Evolutionary conservation across 2,888 invertebrate genomes (phyloP).

Genomic region (Agrochola lychnidis): DNA sequence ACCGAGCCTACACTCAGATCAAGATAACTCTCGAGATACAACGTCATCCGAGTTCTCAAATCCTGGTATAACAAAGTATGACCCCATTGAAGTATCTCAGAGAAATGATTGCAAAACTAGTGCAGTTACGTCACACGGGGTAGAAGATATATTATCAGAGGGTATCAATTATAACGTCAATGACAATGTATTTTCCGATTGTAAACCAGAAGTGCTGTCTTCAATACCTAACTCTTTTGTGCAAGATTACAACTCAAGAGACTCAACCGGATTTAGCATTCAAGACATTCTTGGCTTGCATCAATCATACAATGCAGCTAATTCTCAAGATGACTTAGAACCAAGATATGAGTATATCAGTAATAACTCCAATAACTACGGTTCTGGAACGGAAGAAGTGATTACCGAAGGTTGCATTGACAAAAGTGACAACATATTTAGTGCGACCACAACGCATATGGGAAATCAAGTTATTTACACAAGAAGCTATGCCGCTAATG

Average conservation of each 20-base stretch:
- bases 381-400: slow-evolving; percentile 80
- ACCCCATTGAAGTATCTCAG: slow-evolving; percentile 64
- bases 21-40: slow-evolving; percentile 80
- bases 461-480: slow-evolving; percentile 78
- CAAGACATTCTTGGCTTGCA: slow-evolving; percentile 88
- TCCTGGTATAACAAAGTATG: slow-evolving; percentile 69
- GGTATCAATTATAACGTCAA: slow-evolving; percentile 74
- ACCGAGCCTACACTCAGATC: slow-evolving; percentile 79
- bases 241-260: slow-evolving; percentile 88
- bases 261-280: slow-evolving; percentile 88
- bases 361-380: slow-evolving; percentile 83
- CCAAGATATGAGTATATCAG: slow-evolving; percentile 85
- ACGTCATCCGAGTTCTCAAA: slow-evolving; percentile 78
- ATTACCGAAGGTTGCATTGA: slow-evolving; percentile 76
- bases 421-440: slow-evolving; percentile 74
- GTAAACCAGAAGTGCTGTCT: slow-evolving; percentile 80
- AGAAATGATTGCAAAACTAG: slow-evolving; percentile 73
- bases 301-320: slow-evolving; percentile 78
- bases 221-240: slow-evolving; percentile 79
- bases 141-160: slow-evolving; percentile 85
- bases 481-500: slow-evolving; percentile 78
- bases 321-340: slow-evolving; percentile 77
- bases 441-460: slow-evolving; percentile 69
- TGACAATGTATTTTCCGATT: slow-evolving; percentile 78
- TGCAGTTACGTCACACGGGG: slow-evolving; percentile 82